Conservation (phyloP, 1,140 invertebrate species). For the Nymphalis io region DNA sequence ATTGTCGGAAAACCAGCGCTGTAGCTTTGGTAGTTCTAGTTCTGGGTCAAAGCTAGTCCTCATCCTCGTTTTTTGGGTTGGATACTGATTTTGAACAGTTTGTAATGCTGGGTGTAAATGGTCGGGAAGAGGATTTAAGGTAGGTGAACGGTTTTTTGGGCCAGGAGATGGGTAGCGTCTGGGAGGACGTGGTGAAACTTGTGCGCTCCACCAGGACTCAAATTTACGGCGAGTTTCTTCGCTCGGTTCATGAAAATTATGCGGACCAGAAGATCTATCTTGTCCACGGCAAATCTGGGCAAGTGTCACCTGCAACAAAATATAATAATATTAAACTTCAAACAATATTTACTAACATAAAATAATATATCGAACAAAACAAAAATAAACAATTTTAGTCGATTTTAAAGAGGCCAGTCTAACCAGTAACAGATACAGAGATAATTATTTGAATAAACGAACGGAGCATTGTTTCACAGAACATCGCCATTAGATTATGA, state of each 20-base stretch:
- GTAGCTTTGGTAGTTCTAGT: constrained; percentile 95
- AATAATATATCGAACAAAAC: constrained; percentile 47
- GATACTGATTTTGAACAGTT: constrained; percentile 87
- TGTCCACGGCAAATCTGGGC: constrained; percentile 88
- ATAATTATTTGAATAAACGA: constrained; percentile 75
- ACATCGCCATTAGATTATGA: constrained; percentile 81
- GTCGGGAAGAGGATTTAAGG: constrained; percentile 71
- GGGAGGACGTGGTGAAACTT: constrained; percentile 82
- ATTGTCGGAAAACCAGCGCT: constrained; percentile 97
- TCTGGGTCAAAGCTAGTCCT: constrained; percentile 97
- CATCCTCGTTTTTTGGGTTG: constrained; percentile 94
- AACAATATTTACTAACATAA: constrained; percentile 41
- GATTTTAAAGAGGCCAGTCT: constrained; percentile 77
- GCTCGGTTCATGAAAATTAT: constrained; percentile 83
- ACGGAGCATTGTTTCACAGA: constrained; percentile 77
- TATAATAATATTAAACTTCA: constrained; percentile 47
- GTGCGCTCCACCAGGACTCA: constrained; percentile 87
- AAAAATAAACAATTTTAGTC: constrained; percentile 73
- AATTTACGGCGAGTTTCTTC: constrained; percentile 89
- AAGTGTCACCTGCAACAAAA: constrained; percentile 85
- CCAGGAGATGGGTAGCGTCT: constrained; percentile 80
- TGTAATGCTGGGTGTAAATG: constrained; percentile 86
- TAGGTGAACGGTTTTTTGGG: constrained; percentile 77
- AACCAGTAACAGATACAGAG: constrained; percentile 73
- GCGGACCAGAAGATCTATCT: constrained; percentile 79